These are phyloP conservation scores for Netelia virgata DNA, from an alignment of 2,888 invertebrate species.

Conservation along the genomic window DNA sequence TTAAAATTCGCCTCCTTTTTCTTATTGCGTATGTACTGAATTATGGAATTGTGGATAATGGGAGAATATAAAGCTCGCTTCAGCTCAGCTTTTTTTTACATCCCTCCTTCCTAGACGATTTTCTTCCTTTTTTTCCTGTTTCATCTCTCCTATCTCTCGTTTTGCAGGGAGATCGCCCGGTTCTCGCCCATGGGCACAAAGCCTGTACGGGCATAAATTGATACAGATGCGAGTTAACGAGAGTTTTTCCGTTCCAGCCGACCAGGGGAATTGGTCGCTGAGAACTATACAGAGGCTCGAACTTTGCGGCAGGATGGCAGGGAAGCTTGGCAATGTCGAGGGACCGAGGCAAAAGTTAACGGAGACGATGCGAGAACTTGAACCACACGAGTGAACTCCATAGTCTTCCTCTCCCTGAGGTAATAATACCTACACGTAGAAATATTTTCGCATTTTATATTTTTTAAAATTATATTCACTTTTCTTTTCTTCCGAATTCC, in stretches of 20 bases:
- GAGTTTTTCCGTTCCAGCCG: constrained; percentile 81
- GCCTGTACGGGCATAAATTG: constrained; percentile 79
- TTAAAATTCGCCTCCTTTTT: no score
- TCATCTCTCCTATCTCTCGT: constrained; percentile 41
- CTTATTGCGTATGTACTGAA: background rate
- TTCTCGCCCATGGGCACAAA: constrained; percentile 70
- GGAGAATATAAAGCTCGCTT: constrained; percentile 15
- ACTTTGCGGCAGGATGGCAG: background rate
- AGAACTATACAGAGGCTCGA: constrained; percentile 17
- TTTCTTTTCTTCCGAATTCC: no score
- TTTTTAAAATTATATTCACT: no score
- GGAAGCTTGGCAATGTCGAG: constrained; percentile 34
- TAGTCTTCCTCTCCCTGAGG: no score
- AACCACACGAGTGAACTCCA: no score
- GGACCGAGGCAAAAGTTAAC: constrained; percentile 33
- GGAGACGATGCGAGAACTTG: constrained; percentile 21
- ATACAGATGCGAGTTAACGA: constrained; percentile 84
- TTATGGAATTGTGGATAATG: constrained; percentile 28
- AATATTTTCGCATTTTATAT: no score
- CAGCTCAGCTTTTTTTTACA: constrained; percentile 35
- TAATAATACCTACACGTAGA: no score
- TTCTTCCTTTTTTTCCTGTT: constrained; percentile 45
- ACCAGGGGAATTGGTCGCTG: constrained; percentile 68
- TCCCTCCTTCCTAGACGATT: constrained; percentile 36
- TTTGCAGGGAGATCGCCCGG: constrained; percentile 75